Base-by-base conservation (phyloP, 2,888 invertebrate species). In the Embidobia sp. region DNA sequence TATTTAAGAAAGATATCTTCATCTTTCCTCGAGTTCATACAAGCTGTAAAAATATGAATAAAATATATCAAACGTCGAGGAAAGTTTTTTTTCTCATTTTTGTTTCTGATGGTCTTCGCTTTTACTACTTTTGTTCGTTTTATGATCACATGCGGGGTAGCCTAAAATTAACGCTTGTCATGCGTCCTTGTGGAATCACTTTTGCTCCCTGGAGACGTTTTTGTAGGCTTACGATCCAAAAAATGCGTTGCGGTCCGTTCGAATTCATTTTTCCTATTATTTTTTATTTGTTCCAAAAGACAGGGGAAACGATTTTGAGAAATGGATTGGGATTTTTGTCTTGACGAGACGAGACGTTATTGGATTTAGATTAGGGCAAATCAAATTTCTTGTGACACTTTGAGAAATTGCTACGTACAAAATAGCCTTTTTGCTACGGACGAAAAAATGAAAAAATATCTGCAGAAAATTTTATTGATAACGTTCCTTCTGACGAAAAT, bases 141-240 rank as follows among this genome's bases (percentile, higher is more conserved):
- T 22, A 22, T 22, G 22, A 22, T 22, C 57, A 64, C 51, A 67
- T 51, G 57, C 69, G 16, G 69, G 70, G 64, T 77, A 70, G 64
- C 64, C 42, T 59, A 59, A 59, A 77, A 77, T 72, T 70, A 77
- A 77, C 76, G 70, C 74, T 53, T 74, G 67, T 75, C 75, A 63
- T 63, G 61, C 74, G 51, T 51, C 74, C 74, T 74, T 73, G 42
- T 66, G 64, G 57, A 64, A 64, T 73, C 64, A 73, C 73, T 64
- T 73, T 64, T 73, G 49, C 57, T 57, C 72, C 40, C 57, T 19
- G n/a, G 73, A 64, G 64, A 73, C 44, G 33, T 22, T 42, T 31
- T 42, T 55, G 46, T 40, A n/a, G 42, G 48, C 61, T 63, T 29
- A 46, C 7, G 10, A 16, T 46, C 53, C 22, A 44, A 63, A 53